phyloP scores from a whole-genome alignment of 2,113 vertebrate species.

The Collichthys lucidus region DNA sequence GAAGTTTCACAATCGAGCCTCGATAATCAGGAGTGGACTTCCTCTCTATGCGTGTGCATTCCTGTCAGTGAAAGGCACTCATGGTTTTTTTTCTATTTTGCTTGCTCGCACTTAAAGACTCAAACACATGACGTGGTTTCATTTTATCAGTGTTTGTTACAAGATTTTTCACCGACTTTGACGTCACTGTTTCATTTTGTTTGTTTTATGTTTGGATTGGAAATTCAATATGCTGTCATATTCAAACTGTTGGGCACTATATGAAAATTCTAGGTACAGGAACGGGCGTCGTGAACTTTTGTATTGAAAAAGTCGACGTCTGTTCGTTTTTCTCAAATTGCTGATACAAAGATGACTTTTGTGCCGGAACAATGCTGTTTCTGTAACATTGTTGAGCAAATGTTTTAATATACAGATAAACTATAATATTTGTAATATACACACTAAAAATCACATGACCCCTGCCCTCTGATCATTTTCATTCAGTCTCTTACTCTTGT shows the following conservation, averaged over 20 bases:
- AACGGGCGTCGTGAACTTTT: neutral
- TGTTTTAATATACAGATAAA: too few relatives aligned
- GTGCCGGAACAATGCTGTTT: too few relatives aligned
- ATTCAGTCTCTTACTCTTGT: neutral
- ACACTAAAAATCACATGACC: neutral
- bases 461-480: too few relatives aligned
- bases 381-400: too few relatives aligned
- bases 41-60: neutral
- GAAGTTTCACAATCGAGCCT: neutral
- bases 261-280: neutral
- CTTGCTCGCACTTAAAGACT: neutral
- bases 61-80: neutral
- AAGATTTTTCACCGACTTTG: neutral
- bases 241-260: neutral
- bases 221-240: neutral
- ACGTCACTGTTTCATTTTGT: neutral
- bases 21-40: neutral
- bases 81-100: neutral
- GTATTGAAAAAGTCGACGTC: too few relatives aligned
- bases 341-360: too few relatives aligned
- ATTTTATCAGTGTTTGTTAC: neutral
- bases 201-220: neutral
- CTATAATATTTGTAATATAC: too few relatives aligned
- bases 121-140: neutral
- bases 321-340: too few relatives aligned